A percentile compares a stretch with the other conserved stretches of the same genome.
Conservation (phyloP, 2,797 vertebrate species). For the Ptychadena robeensis region DNA sequence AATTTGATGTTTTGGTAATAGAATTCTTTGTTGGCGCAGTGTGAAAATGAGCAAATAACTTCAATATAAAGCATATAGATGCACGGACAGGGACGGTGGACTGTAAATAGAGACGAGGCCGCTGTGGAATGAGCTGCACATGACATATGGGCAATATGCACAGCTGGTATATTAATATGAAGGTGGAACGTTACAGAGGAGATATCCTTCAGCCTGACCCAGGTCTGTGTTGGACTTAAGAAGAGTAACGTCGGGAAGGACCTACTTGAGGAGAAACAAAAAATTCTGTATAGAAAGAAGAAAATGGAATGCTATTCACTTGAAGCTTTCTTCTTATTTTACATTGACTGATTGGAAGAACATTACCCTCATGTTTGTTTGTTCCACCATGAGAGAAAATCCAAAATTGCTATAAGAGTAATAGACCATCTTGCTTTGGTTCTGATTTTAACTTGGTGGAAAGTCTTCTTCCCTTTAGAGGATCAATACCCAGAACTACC, state of each 20-base stretch:
- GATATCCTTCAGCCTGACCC: background rate
- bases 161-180: background rate
- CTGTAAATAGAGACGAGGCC: background rate
- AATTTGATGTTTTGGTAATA: constrained; percentile 25
- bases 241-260: background rate
- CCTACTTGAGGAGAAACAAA: background rate
- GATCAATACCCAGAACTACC: too few species aligned
- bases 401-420: too few species aligned
- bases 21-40: background rate
- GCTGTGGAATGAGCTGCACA: background rate
- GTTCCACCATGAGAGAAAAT: too few species aligned
- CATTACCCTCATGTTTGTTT: too few species aligned
- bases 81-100: background rate
- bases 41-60: constrained; percentile 16
- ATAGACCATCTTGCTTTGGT: too few species aligned
- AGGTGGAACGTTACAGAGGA: background rate
- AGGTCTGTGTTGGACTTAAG: background rate
- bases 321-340: too few species aligned
- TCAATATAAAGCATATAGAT: background rate
- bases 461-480: too few species aligned
- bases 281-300: background rate
- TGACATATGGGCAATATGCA: background rate
- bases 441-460: too few species aligned
- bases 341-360: too few species aligned
- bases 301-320: background rate